These are phyloP conservation scores for Pachliopta kotzebuea DNA, from an alignment of 2,888 invertebrate species.

Conservation along the genomic window DNA sequence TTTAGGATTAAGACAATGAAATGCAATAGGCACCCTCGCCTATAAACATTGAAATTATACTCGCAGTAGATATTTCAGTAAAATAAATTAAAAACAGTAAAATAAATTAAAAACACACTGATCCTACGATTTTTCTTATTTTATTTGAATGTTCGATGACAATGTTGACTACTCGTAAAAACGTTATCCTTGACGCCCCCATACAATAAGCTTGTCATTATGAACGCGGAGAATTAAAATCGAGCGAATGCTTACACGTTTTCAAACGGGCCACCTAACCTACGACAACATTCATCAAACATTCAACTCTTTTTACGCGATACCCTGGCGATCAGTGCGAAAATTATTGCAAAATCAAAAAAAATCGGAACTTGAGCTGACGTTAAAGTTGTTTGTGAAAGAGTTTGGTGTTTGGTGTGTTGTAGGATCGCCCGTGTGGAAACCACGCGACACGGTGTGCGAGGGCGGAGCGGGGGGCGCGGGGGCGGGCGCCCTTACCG, in stretches of 20 bases:
- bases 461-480: conserved; percentile 59
- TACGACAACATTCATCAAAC: conserved; percentile 79
- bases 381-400: conserved; percentile 48
- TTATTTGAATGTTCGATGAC: conserved; percentile 77
- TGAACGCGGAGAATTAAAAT: conserved; percentile 12
- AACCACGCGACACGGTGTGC: conserved; percentile 93
- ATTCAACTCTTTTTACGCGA: conserved; percentile 79
- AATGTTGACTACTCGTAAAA: conserved; percentile 60
- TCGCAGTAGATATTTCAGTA: conserved; percentile 30
- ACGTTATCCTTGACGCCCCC: conserved; percentile 23
- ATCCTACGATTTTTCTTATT: conserved; percentile 30
- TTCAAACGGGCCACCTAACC: conserved; percentile 42
- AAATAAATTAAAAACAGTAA: conserved; percentile 26
- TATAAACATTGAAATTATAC: conserved; percentile 36
- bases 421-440: conserved; percentile 99
- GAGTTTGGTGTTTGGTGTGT: conserved; percentile 84
- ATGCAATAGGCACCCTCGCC: conserved; percentile 49
- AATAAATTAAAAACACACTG: conserved; percentile 18
- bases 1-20: conserved; percentile 32
- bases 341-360: conserved; percentile 42
- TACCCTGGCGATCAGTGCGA: conserved; percentile 60
- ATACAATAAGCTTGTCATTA: conserved; percentile 6
- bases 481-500: conserved; percentile 44
- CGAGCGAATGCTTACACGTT: conserved; percentile 31
- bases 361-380: conserved; percentile 38